Conservation (phyloP, 1,140 invertebrate species). For the Trissolcus basalis region DNA sequence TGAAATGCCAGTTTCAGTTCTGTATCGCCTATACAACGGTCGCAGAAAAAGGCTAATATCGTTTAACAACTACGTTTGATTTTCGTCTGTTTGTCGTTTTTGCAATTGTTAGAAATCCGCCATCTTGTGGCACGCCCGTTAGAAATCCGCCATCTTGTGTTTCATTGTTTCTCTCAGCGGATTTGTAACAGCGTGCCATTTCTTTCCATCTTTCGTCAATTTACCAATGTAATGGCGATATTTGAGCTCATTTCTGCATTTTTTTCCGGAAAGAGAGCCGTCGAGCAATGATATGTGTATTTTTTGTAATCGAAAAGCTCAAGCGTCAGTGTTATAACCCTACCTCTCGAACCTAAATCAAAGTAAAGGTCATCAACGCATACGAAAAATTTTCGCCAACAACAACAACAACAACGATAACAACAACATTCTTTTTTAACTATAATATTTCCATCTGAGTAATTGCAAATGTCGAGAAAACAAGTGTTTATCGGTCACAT, state of each 20-base stretch:
- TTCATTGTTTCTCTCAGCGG: too few relatives aligned
- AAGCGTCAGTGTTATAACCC: slow-evolving; percentile 42
- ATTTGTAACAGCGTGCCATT: too few relatives aligned
- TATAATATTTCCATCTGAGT: slow-evolving; percentile 22
- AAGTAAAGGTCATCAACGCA: slow-evolving; percentile 27
- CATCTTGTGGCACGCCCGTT: too few relatives aligned
- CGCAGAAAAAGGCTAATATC: too few relatives aligned
- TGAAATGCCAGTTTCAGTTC: too few relatives aligned
- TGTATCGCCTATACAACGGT: too few relatives aligned
- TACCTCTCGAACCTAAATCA: slow-evolving; percentile 34
- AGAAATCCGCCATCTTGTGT: too few relatives aligned
- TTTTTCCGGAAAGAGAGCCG: slow-evolving; percentile 48
- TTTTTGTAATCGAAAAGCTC: slow-evolving; percentile 59
- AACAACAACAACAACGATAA: slow-evolving; percentile 19
- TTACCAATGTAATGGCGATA: slow-evolving; percentile 12
- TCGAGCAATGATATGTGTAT: slow-evolving; percentile 57
- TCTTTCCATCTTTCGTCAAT: not conserved
- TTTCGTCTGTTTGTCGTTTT: slow-evolving; percentile 2
- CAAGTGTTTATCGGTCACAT: slow-evolving; percentile 33
- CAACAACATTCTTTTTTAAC: slow-evolving; percentile 35
- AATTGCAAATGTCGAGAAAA: slow-evolving; percentile 13
- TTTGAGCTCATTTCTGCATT: slow-evolving; percentile 15
- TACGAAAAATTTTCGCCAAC: slow-evolving; percentile 40
- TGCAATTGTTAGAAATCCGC: too few relatives aligned
- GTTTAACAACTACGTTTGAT: slow-evolving; percentile 9